A percentile compares a stretch with the other conserved stretches of the same genome.
phyloP scores from a whole-genome alignment of 1,140 invertebrate genomes.

The Polypedilum pembai region DNA sequence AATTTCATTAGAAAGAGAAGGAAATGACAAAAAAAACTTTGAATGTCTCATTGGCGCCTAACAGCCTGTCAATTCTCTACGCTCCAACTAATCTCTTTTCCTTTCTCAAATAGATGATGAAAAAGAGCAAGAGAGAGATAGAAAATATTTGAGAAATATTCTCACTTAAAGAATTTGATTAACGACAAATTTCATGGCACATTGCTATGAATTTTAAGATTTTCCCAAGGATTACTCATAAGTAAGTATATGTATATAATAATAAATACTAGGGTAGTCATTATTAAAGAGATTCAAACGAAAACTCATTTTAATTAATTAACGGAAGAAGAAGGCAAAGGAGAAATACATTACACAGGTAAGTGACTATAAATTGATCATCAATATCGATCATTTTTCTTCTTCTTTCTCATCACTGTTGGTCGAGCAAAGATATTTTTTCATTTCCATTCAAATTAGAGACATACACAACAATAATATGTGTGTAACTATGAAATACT shows the following conservation, averaged over 20 bases:
- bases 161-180: neutral
- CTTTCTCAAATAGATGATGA: neutral
- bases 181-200: conserved; percentile 26
- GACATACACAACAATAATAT: neutral
- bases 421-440: neutral
- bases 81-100: conserved; percentile 6
- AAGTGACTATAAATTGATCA: conserved; percentile 17
- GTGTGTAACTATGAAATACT: neutral
- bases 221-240: conserved; percentile 13
- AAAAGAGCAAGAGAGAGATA: no score
- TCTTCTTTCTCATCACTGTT: neutral
- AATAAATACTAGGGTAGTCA: conserved; percentile 18
- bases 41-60: neutral
- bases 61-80: conserved; percentile 10
- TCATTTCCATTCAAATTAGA: conserved; percentile 5
- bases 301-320: conserved; percentile 27
- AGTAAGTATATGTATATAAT: neutral
- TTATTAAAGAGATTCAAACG: neutral
- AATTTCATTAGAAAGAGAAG: neutral
- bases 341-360: neutral
- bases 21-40: conserved; percentile 14
- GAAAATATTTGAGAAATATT: neutral
- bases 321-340: neutral
- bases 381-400: conserved; percentile 24
- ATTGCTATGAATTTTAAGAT: neutral